phyloP scores from a whole-genome alignment of 2,113 vertebrate species.

The Gymnocephalus cernua region DNA sequence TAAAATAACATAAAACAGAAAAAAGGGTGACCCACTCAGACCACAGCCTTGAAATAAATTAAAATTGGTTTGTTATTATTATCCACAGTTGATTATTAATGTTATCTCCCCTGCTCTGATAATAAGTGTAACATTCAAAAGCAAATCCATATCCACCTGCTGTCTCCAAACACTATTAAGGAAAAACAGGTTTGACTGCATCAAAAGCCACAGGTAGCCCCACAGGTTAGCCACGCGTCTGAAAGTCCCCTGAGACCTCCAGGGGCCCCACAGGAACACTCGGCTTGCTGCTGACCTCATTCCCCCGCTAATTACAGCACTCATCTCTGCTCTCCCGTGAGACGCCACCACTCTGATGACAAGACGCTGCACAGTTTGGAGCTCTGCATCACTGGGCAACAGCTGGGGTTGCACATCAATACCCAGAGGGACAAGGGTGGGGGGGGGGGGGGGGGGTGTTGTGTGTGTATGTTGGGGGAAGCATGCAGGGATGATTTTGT shows the following conservation, averaged over 20 bases:
- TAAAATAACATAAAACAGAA: background rate
- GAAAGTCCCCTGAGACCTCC: slow-evolving; percentile 52
- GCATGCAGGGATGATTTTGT: slow-evolving; percentile 13
- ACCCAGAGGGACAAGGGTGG: background rate
- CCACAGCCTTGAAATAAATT: background rate
- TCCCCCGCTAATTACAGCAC: slow-evolving; percentile 76
- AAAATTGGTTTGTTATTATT: background rate
- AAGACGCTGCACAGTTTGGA: slow-evolving; percentile 46
- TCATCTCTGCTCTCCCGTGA: slow-evolving; percentile 61
- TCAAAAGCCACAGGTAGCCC: slow-evolving; percentile 69
- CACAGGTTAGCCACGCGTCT: slow-evolving; percentile 76
- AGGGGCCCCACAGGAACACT: slow-evolving; percentile 40
- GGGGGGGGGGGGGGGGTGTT: background rate
- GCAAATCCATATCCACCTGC: background rate
- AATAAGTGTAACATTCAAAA: background rate
- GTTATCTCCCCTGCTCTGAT: background rate
- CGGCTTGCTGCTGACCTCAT: slow-evolving; percentile 56
- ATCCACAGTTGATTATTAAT: background rate
- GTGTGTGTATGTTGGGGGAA: slow-evolving; percentile 13
- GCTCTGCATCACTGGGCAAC: slow-evolving; percentile 63
- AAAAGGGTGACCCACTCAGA: background rate
- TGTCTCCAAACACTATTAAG: background rate
- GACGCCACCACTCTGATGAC: slow-evolving; percentile 64
- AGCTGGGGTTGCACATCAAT: slow-evolving; percentile 72
- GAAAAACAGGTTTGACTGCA: background rate